A percentile compares a stretch with the other conserved stretches of the same genome.
These are phyloP conservation scores for Ridgeia piscesae DNA, from an alignment of 1,140 invertebrate species.

Conservation along the genomic window DNA sequence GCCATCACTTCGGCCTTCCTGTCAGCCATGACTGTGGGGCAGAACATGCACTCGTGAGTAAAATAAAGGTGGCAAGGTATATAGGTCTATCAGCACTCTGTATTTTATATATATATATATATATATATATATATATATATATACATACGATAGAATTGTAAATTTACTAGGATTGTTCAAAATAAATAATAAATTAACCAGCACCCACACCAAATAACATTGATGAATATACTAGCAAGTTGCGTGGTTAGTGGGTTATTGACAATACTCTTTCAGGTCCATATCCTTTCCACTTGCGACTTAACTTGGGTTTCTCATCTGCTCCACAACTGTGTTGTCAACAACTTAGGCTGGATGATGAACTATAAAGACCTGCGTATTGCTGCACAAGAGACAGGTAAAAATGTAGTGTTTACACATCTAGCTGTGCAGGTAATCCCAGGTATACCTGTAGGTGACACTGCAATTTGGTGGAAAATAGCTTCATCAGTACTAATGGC, in stretches of 20 bases:
- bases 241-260: background rate
- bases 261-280: background rate
- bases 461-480: no score
- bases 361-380: no score
- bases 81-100: background rate
- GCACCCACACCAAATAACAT: background rate
- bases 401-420: no score
- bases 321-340: no score
- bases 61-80: background rate
- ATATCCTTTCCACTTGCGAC: background rate
- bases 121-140: no score
- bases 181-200: no score
- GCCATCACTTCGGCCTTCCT: background rate
- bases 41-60: background rate
- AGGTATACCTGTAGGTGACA: no score
- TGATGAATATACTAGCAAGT: background rate
- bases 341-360: no score
- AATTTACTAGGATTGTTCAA: background rate
- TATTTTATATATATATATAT: no score
- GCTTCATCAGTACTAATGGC: no score
- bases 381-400: no score
- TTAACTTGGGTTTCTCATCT: background rate
- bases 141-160: background rate
- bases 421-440: no score
- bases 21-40: conserved; percentile 33